Percentiles rank a stretch among this genome's conserved stretches.
These are phyloP conservation scores for Odontamblyopus rebecca DNA, from an alignment of 2,797 vertebrate genomes.

Conservation along the genomic window DNA sequence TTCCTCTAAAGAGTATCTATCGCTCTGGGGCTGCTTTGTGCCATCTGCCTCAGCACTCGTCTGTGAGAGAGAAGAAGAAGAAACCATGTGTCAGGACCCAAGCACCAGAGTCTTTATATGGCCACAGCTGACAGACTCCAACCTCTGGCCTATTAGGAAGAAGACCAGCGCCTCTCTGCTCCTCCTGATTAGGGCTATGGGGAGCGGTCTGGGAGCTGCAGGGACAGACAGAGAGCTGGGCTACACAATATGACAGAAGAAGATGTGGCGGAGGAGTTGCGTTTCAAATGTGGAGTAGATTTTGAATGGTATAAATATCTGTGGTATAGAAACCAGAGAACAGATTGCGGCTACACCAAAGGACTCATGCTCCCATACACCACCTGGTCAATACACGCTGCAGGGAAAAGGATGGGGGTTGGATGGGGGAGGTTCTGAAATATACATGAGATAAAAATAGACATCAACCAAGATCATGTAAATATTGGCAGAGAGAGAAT, in stretches of 20 bases:
- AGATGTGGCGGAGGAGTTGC: background rate
- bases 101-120: constrained; percentile 54
- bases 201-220: constrained; percentile 48
- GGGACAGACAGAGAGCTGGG: constrained; percentile 34
- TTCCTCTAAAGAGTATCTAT: constrained; percentile 13
- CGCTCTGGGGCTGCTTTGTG: constrained; percentile 39
- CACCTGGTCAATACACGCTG: constrained; percentile 4
- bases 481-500: background rate
- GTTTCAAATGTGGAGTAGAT: background rate
- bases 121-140: constrained; percentile 66
- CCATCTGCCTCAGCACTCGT: constrained; percentile 40
- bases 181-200: constrained; percentile 73
- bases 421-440: background rate
- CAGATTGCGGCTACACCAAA: constrained; percentile 1
- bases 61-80: constrained; percentile 42
- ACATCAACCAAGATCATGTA: constrained; percentile 6
- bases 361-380: background rate
- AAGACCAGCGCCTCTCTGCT: constrained; percentile 45
- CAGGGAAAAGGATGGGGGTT: background rate
- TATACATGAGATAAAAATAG: background rate
- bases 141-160: constrained; percentile 71
- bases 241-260: background rate
- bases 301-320: constrained; percentile 9
- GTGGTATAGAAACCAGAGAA: background rate
- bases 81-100: constrained; percentile 47